Evolutionary conservation across 2,888 invertebrate genomes (phyloP), one percentile per base, ranked within the genome.

Genomic region (Drosophila demipolita): DNA sequence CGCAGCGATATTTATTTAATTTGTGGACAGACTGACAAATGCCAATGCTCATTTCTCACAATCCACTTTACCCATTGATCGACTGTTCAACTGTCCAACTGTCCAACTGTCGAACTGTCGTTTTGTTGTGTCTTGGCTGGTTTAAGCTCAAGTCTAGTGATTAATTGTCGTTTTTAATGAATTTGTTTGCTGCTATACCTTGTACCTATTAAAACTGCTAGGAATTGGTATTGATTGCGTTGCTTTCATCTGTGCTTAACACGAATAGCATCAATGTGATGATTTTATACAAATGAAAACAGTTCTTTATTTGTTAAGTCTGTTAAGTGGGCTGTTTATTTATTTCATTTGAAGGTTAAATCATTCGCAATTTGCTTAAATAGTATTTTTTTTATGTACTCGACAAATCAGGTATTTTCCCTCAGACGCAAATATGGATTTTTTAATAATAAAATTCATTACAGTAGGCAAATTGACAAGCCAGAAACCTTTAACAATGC

Each of bases 401-500:
- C 12, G 36, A 32, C 12, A 53, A 64, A 52, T 38, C 49, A 53
- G 20, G 23, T 32, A 55, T 52, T 60, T 49, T 53, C 38, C 26
- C n/a, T 9, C 29, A 42, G 32, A 17, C 11, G 42, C 33, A 45
- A 73, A 59, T 53, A 66, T 73, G 66, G 49, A 58, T 66, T 77
- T 61, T 54, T 75, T 66, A 58, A 82, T 82, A 83, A 83, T 83
- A 69, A 69, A 79, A 73, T 78, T 81, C 68, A 67, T 71, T 78
- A 75, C 66, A 40, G 3, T n/a, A 38, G 52, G 60, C 36, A 67
- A 60, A 67, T 67, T 73, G 73, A 75, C 66, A 73, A 60, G 73
- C 59, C 40, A 60, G 48, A 61, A 68, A 65, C 53, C 75, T 59
- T 26, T 60, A 60, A 55, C 58, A 76, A 76, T 67, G 65, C 70